Percentiles rank a stretch among this genome's conserved stretches.
Conservation (phyloP, 1,140 invertebrate species). For the Dendrolimus punctatus region DNA sequence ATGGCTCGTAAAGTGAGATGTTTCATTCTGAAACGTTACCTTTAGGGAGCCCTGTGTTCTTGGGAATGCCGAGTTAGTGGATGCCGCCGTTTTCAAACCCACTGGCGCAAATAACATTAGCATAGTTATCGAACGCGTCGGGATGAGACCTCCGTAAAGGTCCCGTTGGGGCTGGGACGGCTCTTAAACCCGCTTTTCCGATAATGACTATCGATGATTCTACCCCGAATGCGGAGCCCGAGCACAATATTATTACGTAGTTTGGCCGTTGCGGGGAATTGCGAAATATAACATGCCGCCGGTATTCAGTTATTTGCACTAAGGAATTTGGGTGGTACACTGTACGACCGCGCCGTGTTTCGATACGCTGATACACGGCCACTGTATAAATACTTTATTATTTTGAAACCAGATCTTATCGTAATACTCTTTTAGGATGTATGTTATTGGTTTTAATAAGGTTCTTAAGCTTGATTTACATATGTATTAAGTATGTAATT, state of each 20-base stretch:
- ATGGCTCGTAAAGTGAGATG: constrained; percentile 24
- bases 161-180: constrained; percentile 54
- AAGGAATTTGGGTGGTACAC: constrained; percentile 26
- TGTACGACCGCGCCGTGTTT: constrained; percentile 12
- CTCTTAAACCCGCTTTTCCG: constrained; percentile 67
- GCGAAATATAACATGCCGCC: constrained; percentile 50
- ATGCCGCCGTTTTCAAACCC: constrained; percentile 52
- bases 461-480: background rate
- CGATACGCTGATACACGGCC: background rate
- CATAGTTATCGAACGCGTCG: constrained; percentile 67
- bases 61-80: constrained; percentile 40
- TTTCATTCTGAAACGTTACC: constrained; percentile 31
- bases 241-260: constrained; percentile 67
- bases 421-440: background rate
- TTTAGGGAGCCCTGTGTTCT: constrained; percentile 28
- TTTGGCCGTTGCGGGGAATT: constrained; percentile 55
- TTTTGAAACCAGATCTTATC: too few relatives aligned
- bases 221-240: constrained; percentile 45
- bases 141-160: constrained; percentile 65
- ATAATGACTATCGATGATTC: constrained; percentile 71
- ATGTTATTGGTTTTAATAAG: background rate
- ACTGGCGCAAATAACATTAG: constrained; percentile 69
- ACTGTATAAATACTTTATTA: background rate
- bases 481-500: background rate
- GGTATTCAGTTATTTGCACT: constrained; percentile 47